Percentiles rank a stretch among this genome's conserved stretches.
Evolutionary conservation across 2,888 invertebrate species (phyloP).

Genomic region (Iselma pallidipennis): DNA sequence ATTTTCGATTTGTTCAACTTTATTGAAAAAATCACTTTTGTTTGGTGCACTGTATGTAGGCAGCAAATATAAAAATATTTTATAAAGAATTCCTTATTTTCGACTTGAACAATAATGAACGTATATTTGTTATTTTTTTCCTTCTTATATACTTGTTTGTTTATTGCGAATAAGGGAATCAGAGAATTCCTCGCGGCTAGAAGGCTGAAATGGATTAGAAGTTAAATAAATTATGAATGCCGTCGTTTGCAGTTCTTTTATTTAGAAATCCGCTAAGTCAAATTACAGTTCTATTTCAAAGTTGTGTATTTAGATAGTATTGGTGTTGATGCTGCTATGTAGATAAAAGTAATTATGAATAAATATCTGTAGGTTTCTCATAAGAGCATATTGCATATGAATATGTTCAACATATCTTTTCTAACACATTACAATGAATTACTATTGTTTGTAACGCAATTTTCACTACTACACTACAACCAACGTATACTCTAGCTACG

Average conservation of each 20-base stretch:
- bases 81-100: background rate
- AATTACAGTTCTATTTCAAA: slow-evolving; percentile 18
- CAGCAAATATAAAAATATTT: background rate
- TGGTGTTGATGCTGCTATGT: slow-evolving; percentile 2
- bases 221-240: slow-evolving; percentile 29
- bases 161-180: slow-evolving; percentile 17
- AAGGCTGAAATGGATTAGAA: slow-evolving; percentile 27
- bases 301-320: slow-evolving; percentile 12
- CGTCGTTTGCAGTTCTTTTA: slow-evolving; percentile 25
- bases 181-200: slow-evolving; percentile 18
- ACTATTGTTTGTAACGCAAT: slow-evolving; percentile 20
- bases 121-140: background rate
- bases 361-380: slow-evolving; percentile 18
- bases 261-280: slow-evolving; percentile 16
- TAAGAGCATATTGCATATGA: slow-evolving; percentile 13
- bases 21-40: background rate
- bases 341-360: slow-evolving; percentile 21
- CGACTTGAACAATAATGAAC: background rate
- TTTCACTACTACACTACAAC: slow-evolving; percentile 3
- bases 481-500: background rate
- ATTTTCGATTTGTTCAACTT: background rate
- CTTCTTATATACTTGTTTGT: slow-evolving; percentile 8
- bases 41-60: background rate
- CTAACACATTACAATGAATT: slow-evolving; percentile 16
- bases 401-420: slow-evolving; percentile 15